Base-by-base conservation (phyloP, 92 coral and sea anemone genomes). In the Porites evermanni region DNA sequence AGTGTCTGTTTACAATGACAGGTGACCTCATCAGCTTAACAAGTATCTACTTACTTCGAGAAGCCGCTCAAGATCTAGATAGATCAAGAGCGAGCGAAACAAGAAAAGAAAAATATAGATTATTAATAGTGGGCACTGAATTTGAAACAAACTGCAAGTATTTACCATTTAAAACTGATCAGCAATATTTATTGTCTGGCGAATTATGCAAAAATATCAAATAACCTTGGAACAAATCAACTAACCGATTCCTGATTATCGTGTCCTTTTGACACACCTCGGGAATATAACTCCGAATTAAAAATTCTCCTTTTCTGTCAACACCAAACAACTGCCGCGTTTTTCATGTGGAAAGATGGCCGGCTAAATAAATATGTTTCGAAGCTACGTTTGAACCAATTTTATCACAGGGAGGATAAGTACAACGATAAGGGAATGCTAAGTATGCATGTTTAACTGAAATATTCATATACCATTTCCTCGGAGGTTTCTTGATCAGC, bases 381-480 rank as follows among this genome's bases (percentile, higher is more conserved):
- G 3, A 24, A 67, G 29, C 2, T 8, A 8, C 38, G 38, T 18
- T 6, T 6, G 77, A 53, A 72, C 18, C 20, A 21, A 9, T 60
- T 56, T 24, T 74, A 29, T 23, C 2, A 32, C n/a, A 18, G 53
- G 60, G 20, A 12, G 32, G 21, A 21, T 71, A 69, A 21, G 1
- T 14, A 16, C 72, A 44, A 63, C 53, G 24, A 63, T 51, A 19
- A 23, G 24, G 53, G 79, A 83, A 51, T 83, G 29, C 23, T 6
- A 47, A 64, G 70, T 59, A 83, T 83, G 87, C 80, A 74, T 83
- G 74, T 51, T 74, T 83, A 44, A 63, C 13, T 82, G 54, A 82
- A 80, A 67, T 67, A 67, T 67, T 53, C 38, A n/a, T 73, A 73
- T 74, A 83, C 87, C 87, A 83, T 83, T 52, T 83, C 87, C 79